phyloP scores from a whole-genome alignment of 2,797 vertebrate genomes.

The Margarornis squamiger region DNA sequence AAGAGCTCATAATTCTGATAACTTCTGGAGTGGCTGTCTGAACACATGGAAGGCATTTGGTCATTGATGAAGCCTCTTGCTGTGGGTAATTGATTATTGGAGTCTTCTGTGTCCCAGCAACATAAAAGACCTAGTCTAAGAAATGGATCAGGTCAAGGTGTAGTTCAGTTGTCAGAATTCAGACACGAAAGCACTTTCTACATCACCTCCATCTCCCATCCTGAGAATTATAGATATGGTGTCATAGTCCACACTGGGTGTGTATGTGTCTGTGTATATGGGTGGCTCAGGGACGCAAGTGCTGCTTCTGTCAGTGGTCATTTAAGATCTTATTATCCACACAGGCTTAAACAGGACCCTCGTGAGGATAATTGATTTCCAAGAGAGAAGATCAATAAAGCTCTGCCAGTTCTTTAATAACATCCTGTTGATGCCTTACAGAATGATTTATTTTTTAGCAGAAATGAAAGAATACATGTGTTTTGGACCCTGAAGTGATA shows the following conservation, averaged over 20 bases:
- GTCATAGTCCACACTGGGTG: not conserved
- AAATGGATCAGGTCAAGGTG: not conserved
- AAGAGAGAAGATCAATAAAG: not conserved
- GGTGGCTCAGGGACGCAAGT: not conserved
- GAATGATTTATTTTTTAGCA: not conserved
- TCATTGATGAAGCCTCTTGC: not conserved
- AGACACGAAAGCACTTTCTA: not conserved
- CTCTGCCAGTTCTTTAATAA: not conserved
- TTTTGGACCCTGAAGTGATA: not conserved
- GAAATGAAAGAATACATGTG: not conserved
- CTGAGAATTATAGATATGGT: not conserved
- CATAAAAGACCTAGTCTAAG: not conserved
- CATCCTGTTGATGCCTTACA: not conserved
- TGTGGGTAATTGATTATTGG: not conserved
- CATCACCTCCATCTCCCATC: no score
- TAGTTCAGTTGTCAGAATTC: not conserved
- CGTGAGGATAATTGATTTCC: not conserved
- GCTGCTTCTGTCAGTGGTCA: not conserved
- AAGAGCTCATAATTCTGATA: not conserved
- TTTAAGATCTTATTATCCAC: not conserved
- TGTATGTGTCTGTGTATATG: fast-evolving
- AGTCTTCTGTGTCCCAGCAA: not conserved
- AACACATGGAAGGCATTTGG: not conserved
- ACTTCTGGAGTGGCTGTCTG: not conserved
- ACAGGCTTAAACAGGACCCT: not conserved